Conservation (phyloP, 2,797 vertebrate species). For the Danionella dracula region DNA sequence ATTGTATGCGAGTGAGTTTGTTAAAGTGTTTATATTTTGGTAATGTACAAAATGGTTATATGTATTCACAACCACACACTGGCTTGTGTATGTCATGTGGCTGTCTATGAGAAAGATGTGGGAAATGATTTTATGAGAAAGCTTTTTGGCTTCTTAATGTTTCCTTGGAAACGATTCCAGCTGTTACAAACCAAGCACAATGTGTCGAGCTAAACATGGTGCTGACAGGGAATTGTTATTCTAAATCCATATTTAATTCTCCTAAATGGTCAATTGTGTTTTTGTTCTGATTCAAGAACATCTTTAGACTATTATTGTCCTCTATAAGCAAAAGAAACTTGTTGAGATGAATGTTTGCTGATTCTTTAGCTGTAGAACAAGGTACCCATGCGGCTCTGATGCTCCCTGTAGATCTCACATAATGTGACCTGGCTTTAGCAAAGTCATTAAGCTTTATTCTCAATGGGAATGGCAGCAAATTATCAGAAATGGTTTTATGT, state of each 20-base stretch:
- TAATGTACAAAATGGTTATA: no score
- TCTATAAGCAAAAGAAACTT: no score
- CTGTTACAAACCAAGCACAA: conserved; percentile 30
- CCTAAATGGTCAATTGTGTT: no score
- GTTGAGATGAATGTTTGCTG: not conserved
- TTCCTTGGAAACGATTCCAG: conserved; percentile 65
- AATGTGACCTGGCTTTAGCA: conserved; percentile 2
- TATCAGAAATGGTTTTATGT: conserved; percentile 7
- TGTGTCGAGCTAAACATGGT: no score
- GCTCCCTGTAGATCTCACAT: not conserved
- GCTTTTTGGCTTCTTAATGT: conserved; percentile 63
- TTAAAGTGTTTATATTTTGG: no score
- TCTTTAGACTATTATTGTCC: no score
- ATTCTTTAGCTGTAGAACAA: not conserved
- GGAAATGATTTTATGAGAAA: conserved; percentile 49
- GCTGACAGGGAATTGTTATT: no score
- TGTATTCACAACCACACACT: not conserved
- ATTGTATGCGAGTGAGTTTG: no score
- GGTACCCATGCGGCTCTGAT: conserved; percentile 5
- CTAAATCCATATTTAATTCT: no score
- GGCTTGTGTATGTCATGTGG: not conserved
- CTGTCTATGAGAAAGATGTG: not conserved
- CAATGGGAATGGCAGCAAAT: not conserved
- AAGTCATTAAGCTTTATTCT: conserved; percentile 11
- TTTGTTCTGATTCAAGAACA: no score